Evolutionary conservation across 2,797 vertebrate genomes (phyloP).

Genomic region (Nasua narica): DNA sequence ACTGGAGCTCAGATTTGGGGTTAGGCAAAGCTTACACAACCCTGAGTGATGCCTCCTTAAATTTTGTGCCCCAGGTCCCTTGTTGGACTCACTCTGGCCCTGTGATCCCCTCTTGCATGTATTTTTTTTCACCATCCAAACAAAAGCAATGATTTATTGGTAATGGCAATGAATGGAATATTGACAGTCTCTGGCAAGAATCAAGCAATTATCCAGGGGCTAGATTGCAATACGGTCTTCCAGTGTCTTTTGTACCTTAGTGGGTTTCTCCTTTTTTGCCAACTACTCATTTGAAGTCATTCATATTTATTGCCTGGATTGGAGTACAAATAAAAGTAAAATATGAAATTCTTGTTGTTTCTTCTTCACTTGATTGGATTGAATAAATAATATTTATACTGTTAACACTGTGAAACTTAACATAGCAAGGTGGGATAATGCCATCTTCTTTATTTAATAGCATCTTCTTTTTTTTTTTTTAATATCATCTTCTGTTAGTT

Average conservation of each 20-base stretch:
- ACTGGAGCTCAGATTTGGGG: fast-evolving
- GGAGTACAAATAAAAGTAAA: too few relatives aligned
- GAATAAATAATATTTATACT: slow-evolving; percentile 87
- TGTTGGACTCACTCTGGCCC: fast-evolving
- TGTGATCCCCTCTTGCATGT: not conserved
- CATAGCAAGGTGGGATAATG: slow-evolving; percentile 93
- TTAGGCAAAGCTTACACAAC: not conserved
- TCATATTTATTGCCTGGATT: too few relatives aligned
- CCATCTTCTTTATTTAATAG: slow-evolving; percentile 93
- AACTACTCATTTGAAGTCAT: slow-evolving; percentile 81
- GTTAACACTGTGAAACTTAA: slow-evolving; percentile 99
- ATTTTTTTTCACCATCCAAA: slow-evolving; percentile 73
- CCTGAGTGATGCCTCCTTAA: not conserved
- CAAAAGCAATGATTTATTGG: slow-evolving; percentile 85
- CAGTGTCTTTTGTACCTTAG: slow-evolving; percentile 80
- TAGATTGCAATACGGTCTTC: slow-evolving; percentile 81
- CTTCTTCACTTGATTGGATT: too few relatives aligned
- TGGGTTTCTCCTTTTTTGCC: slow-evolving; percentile 98
- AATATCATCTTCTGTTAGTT: slow-evolving; percentile 93
- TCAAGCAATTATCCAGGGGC: slow-evolving; percentile 81
- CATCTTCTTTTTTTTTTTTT: slow-evolving; percentile 85
- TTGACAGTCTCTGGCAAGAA: slow-evolving; percentile 78
- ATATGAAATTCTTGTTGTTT: too few relatives aligned
- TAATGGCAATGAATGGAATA: slow-evolving; percentile 80
- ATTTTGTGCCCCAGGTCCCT: not conserved